Base-by-base conservation (phyloP, 2,888 invertebrate species). In the Apeira syringaria region DNA sequence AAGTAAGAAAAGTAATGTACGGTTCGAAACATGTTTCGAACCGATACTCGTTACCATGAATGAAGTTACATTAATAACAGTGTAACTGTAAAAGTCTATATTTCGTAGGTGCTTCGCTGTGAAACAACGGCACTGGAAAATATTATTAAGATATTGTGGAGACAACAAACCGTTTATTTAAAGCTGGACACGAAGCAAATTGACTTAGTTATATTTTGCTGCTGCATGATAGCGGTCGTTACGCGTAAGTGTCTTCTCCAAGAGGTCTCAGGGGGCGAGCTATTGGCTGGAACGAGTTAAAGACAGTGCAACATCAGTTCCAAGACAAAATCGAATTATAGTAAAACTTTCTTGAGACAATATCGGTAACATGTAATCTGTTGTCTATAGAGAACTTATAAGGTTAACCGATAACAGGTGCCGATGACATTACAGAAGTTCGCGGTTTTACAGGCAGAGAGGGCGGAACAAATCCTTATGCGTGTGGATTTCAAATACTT, bases 231-330 rank as follows among this genome's bases (percentile, higher is more conserved):
- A 61, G 62, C 57, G 53, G 61, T 66, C 64, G 66, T 67, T 67
- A 67, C 53, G 53, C 44, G 56, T 62, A 68, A 70, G 62, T 64
- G 61, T 56, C 59, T 58, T 64, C 62, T 58, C 36, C 43, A 58
- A 73, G 47, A 61, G 74, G 63, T 61, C 73, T 63, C 67, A 54
- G 28, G 66, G 61, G 67, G 65, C 64, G 47, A 56, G 64, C 66
- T 63, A 68, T 71, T 68, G 64, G 58, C 59, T 60, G 61, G 66
- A 70, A 72, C 74, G 64, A 68, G 63, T 60, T 64, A 57, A 60
- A 65, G 64, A 66, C 68, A 64, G 53, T 64, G 67, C 59, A 63
- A 69, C 61, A 61, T 60, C 59, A 51, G 72, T 64, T 53, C 48
- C 49, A 69, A 65, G 74, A 74, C 57, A 50, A 50, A 56, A 42